A percentile compares a stretch with the other conserved stretches of the same genome.
phyloP scores from a whole-genome alignment of 2,113 vertebrate species.

The Scolopax mira region DNA sequence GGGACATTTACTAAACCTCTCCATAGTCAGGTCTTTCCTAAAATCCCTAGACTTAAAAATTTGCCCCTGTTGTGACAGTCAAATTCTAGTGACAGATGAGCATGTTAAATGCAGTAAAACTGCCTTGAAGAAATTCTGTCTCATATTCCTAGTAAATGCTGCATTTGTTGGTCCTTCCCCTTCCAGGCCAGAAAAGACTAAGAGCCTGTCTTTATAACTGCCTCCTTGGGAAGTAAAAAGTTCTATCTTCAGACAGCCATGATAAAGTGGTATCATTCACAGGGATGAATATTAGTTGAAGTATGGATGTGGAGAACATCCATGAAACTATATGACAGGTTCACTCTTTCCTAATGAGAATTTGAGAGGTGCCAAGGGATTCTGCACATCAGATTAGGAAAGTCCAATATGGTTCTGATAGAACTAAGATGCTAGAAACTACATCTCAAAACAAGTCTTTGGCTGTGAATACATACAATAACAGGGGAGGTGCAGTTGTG shows the following conservation, averaged over 20 bases:
- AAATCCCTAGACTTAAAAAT: conserved; percentile 38
- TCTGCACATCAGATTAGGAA: background rate
- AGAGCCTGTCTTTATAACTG: conserved; percentile 58
- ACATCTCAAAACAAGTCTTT: background rate
- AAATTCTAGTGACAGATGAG: conserved; percentile 55
- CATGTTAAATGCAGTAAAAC: conserved; percentile 1
- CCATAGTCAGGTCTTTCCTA: background rate
- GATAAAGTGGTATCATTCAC: conserved; percentile 35
- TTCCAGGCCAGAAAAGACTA: conserved; percentile 53
- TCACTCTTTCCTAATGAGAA: conserved; percentile 14
- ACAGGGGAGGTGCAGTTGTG: background rate
- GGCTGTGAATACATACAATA: background rate
- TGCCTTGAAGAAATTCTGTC: conserved; percentile 52
- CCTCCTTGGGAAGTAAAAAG: conserved; percentile 45
- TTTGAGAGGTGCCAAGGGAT: conserved; percentile 26
- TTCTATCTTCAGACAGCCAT: conserved; percentile 43
- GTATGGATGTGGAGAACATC: conserved; percentile 29
- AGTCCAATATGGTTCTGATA: background rate
- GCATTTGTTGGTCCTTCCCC: conserved; percentile 28
- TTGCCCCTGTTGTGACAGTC: conserved; percentile 27
- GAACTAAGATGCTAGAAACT: background rate
- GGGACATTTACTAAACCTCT: conserved; percentile 23
- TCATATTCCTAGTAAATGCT: conserved; percentile 43
- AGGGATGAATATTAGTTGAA: conserved; percentile 56
- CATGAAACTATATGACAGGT: conserved; percentile 38